Evolutionary conservation across 2,113 vertebrate genomes (phyloP).

Genomic region (Sphyrna mokarran): DNA sequence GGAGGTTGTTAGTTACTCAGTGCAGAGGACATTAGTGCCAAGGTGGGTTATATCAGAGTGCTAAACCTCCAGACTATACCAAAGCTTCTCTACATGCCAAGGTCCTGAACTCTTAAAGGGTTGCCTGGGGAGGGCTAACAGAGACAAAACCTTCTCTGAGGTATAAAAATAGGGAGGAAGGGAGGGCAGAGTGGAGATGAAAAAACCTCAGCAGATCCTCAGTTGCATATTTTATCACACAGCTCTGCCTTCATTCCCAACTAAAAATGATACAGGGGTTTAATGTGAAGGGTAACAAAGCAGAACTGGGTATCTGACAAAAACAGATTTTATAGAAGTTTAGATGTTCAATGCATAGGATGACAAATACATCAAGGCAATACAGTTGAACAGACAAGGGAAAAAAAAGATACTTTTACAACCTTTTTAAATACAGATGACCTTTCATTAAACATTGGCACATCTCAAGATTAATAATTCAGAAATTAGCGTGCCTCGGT

Average conservation of each 20-base stretch:
- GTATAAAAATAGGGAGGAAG: neutral
- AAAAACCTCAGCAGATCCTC: neutral
- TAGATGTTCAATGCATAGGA: neutral
- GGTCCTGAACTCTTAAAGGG: neutral
- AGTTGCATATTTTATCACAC: neutral
- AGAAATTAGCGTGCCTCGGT: neutral
- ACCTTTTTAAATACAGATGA: neutral
- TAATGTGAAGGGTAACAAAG: constrained; percentile 4
- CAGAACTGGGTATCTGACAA: neutral
- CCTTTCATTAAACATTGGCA: neutral
- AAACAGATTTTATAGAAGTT: neutral
- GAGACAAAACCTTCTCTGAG: neutral
- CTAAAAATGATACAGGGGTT: neutral
- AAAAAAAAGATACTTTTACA: neutral
- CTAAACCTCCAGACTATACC: neutral
- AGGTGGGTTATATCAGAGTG: neutral
- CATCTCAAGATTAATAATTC: neutral
- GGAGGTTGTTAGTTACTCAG: neutral
- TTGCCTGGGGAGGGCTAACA: neutral
- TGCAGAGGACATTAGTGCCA: neutral
- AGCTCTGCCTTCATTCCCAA: neutral
- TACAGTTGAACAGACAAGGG: neutral
- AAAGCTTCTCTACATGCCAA: neutral
- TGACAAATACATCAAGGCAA: neutral
- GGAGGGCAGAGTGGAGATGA: too few species aligned